A percentile compares a stretch with the other conserved stretches of the same genome.
Conservation (phyloP, 2,113 vertebrate species). For the Thermophis baileyi region DNA sequence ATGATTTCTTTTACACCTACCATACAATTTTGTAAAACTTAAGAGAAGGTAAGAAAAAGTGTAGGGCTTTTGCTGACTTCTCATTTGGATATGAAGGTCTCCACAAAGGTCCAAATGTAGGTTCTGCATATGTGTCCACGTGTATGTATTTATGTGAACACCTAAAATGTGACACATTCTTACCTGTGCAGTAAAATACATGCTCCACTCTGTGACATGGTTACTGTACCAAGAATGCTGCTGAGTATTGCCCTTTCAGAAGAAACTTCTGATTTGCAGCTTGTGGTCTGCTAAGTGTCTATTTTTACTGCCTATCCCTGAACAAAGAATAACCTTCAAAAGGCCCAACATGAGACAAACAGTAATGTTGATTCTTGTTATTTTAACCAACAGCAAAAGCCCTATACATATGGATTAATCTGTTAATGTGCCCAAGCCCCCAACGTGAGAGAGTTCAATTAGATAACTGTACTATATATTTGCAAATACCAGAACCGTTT, state of each 20-base stretch:
- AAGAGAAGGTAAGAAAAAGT: constrained; percentile 72
- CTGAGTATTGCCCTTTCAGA: constrained; percentile 62
- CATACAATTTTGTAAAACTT: constrained; percentile 79
- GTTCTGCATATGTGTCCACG: constrained; percentile 50
- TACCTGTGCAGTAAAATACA: constrained; percentile 76
- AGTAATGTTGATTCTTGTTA: constrained; percentile 66
- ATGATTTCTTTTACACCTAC: constrained; percentile 89
- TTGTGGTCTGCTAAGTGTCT: constrained; percentile 62
- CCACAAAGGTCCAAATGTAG: constrained; percentile 63
- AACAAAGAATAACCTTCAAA: constrained; percentile 58
- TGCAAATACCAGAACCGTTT: constrained; percentile 84
- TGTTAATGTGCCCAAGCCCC: constrained; percentile 87
- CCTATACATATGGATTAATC: constrained; percentile 79
- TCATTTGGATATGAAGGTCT: constrained; percentile 57
- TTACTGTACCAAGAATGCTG: constrained; percentile 66
- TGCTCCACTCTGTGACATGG: constrained; percentile 69
- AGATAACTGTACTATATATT: constrained; percentile 79
- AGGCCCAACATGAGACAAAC: constrained; percentile 67
- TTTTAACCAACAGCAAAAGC: constrained; percentile 85
- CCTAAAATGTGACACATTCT: constrained; percentile 71
- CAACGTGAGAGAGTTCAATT: constrained; percentile 84
- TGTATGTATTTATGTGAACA: constrained; percentile 51
- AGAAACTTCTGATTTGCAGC: constrained; percentile 64
- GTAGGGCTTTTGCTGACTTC: constrained; percentile 79
- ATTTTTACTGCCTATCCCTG: constrained; percentile 64